These are phyloP conservation scores for Dinoponera quadriceps DNA, from an alignment of 1,140 invertebrate species.

Conservation along the genomic window DNA sequence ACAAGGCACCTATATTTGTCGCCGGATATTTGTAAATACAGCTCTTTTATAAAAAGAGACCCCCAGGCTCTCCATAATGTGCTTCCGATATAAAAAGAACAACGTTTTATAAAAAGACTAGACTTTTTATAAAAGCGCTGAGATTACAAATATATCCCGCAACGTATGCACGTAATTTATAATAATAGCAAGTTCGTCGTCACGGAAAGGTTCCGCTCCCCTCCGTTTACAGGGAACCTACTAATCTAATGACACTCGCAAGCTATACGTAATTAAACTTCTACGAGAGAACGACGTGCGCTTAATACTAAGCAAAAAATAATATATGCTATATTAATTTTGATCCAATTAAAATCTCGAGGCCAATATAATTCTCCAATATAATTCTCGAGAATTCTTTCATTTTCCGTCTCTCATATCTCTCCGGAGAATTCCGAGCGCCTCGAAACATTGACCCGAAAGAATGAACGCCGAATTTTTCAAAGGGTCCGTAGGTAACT, in stretches of 20 bases:
- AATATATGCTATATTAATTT: background rate
- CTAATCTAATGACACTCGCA: background rate
- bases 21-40: too few species aligned
- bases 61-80: too few species aligned
- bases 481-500: background rate
- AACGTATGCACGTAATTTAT: too few species aligned
- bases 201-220: background rate
- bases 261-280: background rate
- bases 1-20: too few species aligned
- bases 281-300: background rate
- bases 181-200: background rate
- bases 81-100: too few species aligned
- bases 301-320: conserved; percentile 1
- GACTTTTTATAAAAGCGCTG: too few species aligned
- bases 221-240: background rate
- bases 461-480: background rate
- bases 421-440: background rate
- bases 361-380: too few species aligned
- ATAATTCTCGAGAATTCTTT: conserved; percentile 12
- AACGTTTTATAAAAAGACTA: too few species aligned
- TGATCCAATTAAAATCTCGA: background rate
- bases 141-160: too few species aligned
- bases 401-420: background rate
- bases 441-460: background rate
- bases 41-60: too few species aligned